Conservation (phyloP, 2,113 vertebrate species). For the Poicephalus gulielmi region DNA sequence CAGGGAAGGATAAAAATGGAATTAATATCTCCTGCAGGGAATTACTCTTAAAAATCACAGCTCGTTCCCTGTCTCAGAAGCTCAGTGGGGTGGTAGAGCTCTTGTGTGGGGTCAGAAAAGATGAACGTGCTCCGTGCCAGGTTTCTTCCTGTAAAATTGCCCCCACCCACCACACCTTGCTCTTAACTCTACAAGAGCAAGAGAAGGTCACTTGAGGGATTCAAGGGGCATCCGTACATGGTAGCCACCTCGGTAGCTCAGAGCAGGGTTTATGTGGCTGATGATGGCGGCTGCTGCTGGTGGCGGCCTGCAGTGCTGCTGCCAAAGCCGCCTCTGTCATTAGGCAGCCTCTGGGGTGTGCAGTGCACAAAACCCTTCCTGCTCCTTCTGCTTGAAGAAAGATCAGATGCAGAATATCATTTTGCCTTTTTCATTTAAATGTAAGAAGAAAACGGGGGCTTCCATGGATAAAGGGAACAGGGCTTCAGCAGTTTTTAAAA, state of each 20-base stretch:
- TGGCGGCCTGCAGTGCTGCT: neutral
- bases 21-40: constrained; percentile 1
- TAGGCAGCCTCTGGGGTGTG: neutral
- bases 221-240: neutral
- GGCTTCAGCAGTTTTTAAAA: neutral
- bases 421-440: neutral
- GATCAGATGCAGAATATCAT: neutral
- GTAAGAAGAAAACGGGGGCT: neutral
- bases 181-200: neutral
- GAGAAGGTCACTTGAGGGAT: neutral
- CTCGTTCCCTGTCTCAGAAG: neutral
- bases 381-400: neutral
- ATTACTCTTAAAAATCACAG: neutral
- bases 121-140: neutral
- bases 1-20: constrained; percentile 23
- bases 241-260: neutral
- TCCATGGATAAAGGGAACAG: neutral
- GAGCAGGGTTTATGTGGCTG: fast-evolving
- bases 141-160: neutral
- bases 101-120: neutral
- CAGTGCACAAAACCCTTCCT: neutral
- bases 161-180: neutral
- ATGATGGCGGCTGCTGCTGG: neutral
- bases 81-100: neutral
- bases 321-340: neutral